Percentiles rank a stretch among this genome's conserved stretches.
These are phyloP conservation scores for Austrofundulus limnaeus DNA, from an alignment of 2,113 vertebrate species.

Conservation along the genomic window DNA sequence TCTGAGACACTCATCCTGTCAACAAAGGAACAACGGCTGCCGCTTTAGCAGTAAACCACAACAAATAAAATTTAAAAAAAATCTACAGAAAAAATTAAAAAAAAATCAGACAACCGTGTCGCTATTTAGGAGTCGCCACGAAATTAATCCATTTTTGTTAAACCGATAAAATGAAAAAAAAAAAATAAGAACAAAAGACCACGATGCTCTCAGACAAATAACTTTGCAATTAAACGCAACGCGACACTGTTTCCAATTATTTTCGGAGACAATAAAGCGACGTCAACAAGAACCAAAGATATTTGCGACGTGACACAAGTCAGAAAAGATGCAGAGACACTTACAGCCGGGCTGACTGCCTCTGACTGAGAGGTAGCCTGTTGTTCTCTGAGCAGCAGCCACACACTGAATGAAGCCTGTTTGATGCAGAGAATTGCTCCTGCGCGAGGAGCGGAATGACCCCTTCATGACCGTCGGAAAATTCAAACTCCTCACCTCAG, in stretches of 20 bases:
- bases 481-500: fast-evolving
- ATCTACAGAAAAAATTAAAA: neutral
- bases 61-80: slow-evolving; percentile 6
- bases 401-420: slow-evolving; percentile 66
- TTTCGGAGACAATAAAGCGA: neutral
- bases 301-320: slow-evolving; percentile 10
- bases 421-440: slow-evolving; percentile 50
- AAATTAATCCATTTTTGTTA: no score
- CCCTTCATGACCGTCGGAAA: slow-evolving; percentile 15
- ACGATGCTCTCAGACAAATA: slow-evolving; percentile 55
- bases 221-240: slow-evolving; percentile 47
- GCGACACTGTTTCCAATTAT: neutral
- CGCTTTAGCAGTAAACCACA: neutral
- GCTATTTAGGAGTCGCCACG: slow-evolving; percentile 23
- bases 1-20: neutral
- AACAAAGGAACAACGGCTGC: slow-evolving; percentile 8
- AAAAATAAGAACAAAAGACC: slow-evolving; percentile 74
- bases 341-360: slow-evolving; percentile 61
- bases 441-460: slow-evolving; percentile 24
- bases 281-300: neutral
- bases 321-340: slow-evolving; percentile 41
- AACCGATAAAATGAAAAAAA: slow-evolving; percentile 37
- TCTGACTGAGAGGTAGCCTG: slow-evolving; percentile 67
- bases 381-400: slow-evolving; percentile 66
- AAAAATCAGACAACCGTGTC: neutral